Conservation (phyloP, 2,797 vertebrate species). For the Ibycter americanus region DNA sequence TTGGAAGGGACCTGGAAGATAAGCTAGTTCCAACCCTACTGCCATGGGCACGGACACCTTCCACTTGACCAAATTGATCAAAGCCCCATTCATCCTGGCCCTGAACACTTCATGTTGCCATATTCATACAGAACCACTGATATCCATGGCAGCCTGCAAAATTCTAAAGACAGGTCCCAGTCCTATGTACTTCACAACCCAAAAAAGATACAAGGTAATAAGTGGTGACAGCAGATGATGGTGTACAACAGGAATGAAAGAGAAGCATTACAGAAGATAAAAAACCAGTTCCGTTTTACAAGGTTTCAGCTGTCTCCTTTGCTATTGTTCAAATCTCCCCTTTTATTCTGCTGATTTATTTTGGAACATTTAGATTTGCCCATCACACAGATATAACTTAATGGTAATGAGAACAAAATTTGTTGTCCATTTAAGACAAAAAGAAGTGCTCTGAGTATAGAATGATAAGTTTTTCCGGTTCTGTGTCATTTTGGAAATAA, state of each 20-base stretch:
- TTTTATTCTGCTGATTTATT: not conserved
- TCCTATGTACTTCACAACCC: not conserved
- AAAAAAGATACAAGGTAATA: not conserved
- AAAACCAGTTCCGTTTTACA: not conserved
- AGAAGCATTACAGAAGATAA: not conserved
- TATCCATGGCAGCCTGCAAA: not conserved
- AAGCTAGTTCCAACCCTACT: too few species aligned
- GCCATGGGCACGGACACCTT: too few species aligned
- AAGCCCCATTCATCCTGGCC: too few species aligned
- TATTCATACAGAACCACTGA: not conserved
- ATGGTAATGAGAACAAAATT: not conserved
- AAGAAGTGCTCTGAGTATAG: not conserved
- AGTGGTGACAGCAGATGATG: not conserved
- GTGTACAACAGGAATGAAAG: not conserved
- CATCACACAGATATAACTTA: not conserved
- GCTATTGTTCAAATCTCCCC: not conserved
- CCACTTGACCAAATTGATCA: too few species aligned
- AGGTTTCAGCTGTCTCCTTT: not conserved
- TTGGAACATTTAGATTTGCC: not conserved
- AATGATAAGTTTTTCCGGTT: not conserved
- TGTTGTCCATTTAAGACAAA: not conserved
- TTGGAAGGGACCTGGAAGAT: too few species aligned
- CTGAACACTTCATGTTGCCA: not conserved
- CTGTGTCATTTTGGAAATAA: not conserved
- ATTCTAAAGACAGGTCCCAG: not conserved